These are phyloP conservation scores for Eristalinus sepulchralis DNA, from an alignment of 2,888 invertebrate species.

Conservation along the genomic window DNA sequence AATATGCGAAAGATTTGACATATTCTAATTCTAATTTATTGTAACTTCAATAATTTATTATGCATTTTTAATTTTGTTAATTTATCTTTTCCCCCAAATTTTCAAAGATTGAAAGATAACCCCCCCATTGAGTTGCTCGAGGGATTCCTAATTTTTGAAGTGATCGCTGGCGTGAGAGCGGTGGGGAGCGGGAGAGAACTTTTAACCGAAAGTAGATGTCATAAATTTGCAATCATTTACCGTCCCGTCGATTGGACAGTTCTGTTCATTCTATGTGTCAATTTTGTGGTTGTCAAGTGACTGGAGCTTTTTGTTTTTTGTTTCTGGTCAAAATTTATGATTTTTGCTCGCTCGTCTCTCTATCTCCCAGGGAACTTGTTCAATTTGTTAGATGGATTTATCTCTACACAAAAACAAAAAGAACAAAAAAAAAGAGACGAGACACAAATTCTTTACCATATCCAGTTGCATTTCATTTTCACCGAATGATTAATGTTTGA, in stretches of 20 bases:
- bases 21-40: constrained; percentile 68
- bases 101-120: constrained; percentile 66
- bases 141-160: not conserved
- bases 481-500: constrained; percentile 68
- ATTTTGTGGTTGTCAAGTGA: constrained; percentile 15
- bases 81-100: constrained; percentile 51
- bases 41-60: constrained; percentile 67
- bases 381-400: constrained; percentile 66
- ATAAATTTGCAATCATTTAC: constrained; percentile 71
- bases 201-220: constrained; percentile 58
- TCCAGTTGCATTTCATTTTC: constrained; percentile 69
- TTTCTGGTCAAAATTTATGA: constrained; percentile 50
- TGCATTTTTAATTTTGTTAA: constrained; percentile 71
- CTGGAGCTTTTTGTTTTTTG: constrained; percentile 55
- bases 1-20: constrained; percentile 52
- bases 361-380: constrained; percentile 52
- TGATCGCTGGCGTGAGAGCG: not conserved
- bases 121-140: not conserved
- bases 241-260: constrained; percentile 30
- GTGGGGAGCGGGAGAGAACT: constrained; percentile 1
- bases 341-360: constrained; percentile 47
- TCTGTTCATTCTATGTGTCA: constrained; percentile 8
- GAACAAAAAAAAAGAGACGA: not conserved
- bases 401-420: constrained; percentile 35
- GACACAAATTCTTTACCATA: constrained; percentile 43